Conservation (phyloP, 2,113 vertebrate genomes). For the Acrocephalus arundinaceus region DNA sequence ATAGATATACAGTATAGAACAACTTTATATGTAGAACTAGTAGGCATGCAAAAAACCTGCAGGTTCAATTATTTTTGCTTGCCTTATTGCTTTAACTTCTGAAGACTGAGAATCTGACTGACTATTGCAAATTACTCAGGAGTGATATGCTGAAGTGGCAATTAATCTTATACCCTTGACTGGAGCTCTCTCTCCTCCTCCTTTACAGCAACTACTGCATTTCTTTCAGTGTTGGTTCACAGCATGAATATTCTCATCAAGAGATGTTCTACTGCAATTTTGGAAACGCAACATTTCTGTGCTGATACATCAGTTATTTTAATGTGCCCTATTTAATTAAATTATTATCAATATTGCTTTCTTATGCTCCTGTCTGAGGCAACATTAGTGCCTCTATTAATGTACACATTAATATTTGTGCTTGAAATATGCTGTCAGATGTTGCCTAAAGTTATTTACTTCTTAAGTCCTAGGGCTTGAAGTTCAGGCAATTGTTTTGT, state of each 20-base stretch:
- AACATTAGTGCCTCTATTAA: neutral
- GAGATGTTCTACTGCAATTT: neutral
- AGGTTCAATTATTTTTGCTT: neutral
- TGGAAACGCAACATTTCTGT: neutral
- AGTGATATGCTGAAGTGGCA: neutral
- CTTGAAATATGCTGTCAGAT: neutral
- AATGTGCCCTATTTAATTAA: neutral
- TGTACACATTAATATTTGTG: neutral
- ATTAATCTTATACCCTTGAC: constrained; percentile 10
- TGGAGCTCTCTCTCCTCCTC: neutral
- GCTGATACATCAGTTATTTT: constrained; percentile 15
- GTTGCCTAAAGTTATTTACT: neutral
- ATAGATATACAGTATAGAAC: neutral
- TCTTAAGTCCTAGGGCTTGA: neutral
- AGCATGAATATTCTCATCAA: neutral
- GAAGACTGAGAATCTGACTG: neutral
- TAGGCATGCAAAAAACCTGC: neutral
- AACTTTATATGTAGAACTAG: neutral
- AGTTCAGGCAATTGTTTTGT: neutral
- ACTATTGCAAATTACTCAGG: constrained; percentile 5
- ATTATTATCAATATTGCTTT: neutral
- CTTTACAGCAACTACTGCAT: neutral
- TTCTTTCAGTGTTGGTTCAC: neutral
- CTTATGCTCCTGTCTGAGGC: neutral
- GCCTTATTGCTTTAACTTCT: neutral